These are phyloP conservation scores for Pachypeltis micranthus DNA, from an alignment of 1,140 invertebrate genomes.

Conservation along the genomic window DNA sequence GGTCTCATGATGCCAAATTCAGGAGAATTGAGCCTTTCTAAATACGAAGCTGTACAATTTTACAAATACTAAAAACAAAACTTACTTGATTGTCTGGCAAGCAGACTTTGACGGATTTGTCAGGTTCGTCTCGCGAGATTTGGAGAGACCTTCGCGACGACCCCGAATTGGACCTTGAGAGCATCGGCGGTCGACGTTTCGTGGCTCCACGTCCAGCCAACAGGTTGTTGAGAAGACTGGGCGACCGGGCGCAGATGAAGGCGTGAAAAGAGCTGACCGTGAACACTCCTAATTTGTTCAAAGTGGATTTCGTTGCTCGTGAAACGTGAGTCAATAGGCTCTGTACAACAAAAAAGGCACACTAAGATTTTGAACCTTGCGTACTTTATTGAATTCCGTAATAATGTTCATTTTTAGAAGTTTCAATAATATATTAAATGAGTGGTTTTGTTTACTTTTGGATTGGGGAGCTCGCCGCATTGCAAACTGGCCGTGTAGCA, in stretches of 20 bases:
- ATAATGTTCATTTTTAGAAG: not conserved
- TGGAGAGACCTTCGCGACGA: conserved; percentile 69
- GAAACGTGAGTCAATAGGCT: conserved; percentile 90
- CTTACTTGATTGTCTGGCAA: conserved; percentile 72
- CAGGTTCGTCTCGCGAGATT: conserved; percentile 70
- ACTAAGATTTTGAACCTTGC: conserved; percentile 1
- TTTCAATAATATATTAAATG: conserved; percentile 5
- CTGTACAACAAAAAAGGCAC: conserved; percentile 40
- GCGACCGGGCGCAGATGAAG: conserved; percentile 88
- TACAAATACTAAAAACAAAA: too few species aligned
- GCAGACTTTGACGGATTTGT: conserved; percentile 76
- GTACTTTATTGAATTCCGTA: not conserved
- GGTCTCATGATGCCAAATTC: too few species aligned
- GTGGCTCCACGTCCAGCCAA: conserved; percentile 80
- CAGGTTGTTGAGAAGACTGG: conserved; percentile 82
- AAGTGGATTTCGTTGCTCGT: conserved; percentile 81
- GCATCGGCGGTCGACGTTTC: conserved; percentile 68
- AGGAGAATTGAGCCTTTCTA: too few species aligned
- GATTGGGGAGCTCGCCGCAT: conserved; percentile 90
- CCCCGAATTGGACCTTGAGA: conserved; percentile 78
- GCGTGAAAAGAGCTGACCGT: conserved; percentile 96
- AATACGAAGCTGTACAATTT: too few species aligned
- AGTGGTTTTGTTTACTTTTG: conserved; percentile 61
- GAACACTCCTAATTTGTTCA: conserved; percentile 92
- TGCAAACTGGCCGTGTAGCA: conserved; percentile 96